Evolutionary conservation across 2,113 vertebrate genomes (phyloP).

Genomic region (Plectropomus leopardus): DNA sequence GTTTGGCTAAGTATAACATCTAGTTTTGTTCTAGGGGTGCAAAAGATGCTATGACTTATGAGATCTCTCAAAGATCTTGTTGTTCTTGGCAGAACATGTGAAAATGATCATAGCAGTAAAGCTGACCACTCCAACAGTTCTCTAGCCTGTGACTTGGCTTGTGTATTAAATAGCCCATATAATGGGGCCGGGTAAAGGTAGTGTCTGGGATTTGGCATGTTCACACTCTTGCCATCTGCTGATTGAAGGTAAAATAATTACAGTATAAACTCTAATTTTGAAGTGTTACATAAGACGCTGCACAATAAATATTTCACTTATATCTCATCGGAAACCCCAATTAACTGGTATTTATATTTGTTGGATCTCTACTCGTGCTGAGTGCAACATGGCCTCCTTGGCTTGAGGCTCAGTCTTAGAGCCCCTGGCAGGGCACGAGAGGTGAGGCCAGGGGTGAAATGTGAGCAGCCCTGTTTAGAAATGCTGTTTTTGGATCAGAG

Average conservation of each 20-base stretch:
- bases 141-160: slow-evolving; percentile 55
- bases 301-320: slow-evolving; percentile 27
- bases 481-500: slow-evolving; percentile 63
- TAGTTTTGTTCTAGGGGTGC: background rate
- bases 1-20: background rate
- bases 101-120: slow-evolving; percentile 71
- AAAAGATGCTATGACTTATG: slow-evolving; percentile 9
- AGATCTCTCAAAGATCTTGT: slow-evolving; percentile 31
- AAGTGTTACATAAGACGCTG: slow-evolving; percentile 3
- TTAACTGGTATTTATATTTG: slow-evolving; percentile 34
- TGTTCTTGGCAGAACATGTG: slow-evolving; percentile 64
- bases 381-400: slow-evolving; percentile 30
- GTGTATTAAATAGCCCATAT: slow-evolving; percentile 38
- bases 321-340: slow-evolving; percentile 15
- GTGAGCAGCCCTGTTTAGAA: slow-evolving; percentile 59
- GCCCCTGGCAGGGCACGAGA: slow-evolving; percentile 41
- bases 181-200: background rate
- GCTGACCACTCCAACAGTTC: slow-evolving; percentile 33
- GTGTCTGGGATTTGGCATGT: slow-evolving; percentile 28
- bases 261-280: slow-evolving; percentile 12
- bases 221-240: slow-evolving; percentile 27
- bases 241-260: slow-evolving; percentile 33
- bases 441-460: slow-evolving; percentile 58
- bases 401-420: slow-evolving; percentile 18
- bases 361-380: background rate